Conservation (phyloP, 1,140 invertebrate genomes). For the Drosophila nannoptera region DNA sequence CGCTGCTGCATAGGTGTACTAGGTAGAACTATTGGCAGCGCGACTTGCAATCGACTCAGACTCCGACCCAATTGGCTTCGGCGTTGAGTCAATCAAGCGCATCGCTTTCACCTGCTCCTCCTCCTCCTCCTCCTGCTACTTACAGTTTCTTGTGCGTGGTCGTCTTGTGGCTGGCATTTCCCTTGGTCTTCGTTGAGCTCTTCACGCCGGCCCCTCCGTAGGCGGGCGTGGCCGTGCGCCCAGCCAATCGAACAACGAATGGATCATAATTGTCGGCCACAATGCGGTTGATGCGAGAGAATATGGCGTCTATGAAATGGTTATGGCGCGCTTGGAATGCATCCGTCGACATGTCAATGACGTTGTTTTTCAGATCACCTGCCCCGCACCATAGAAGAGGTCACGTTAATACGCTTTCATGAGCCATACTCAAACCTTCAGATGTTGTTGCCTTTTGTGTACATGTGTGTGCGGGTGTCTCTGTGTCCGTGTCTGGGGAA, state of each 20-base stretch:
- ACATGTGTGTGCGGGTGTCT: slow-evolving; percentile 11
- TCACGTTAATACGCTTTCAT: slow-evolving; percentile 50
- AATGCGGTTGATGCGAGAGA: slow-evolving; percentile 88
- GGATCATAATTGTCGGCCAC: slow-evolving; percentile 88
- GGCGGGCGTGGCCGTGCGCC: slow-evolving; percentile 74
- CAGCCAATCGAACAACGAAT: slow-evolving; percentile 88
- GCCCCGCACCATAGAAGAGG: slow-evolving; percentile 39
- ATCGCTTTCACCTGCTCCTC: too few species aligned
- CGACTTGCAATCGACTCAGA: too few species aligned
- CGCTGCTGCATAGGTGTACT: too few species aligned
- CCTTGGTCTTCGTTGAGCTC: slow-evolving; percentile 33
- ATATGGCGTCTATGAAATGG: slow-evolving; percentile 88
- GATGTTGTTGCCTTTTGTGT: slow-evolving; percentile 33
- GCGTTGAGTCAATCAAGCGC: too few species aligned
- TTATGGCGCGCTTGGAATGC: slow-evolving; percentile 82
- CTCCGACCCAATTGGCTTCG: too few species aligned
- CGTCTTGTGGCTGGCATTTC: slow-evolving; percentile 36
- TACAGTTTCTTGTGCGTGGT: slow-evolving; percentile 68
- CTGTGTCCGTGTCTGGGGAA: slow-evolving; percentile 6
- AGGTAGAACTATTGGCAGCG: too few species aligned
- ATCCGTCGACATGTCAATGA: slow-evolving; percentile 77
- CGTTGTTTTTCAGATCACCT: slow-evolving; percentile 78
- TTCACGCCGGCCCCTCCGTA: slow-evolving; percentile 28
- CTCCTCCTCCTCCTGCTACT: slow-evolving; percentile 55
- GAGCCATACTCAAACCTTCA: slow-evolving; percentile 25